Evolutionary conservation across 2,113 vertebrate species (phyloP).

Genomic region (Corythornis madagascariensis): DNA sequence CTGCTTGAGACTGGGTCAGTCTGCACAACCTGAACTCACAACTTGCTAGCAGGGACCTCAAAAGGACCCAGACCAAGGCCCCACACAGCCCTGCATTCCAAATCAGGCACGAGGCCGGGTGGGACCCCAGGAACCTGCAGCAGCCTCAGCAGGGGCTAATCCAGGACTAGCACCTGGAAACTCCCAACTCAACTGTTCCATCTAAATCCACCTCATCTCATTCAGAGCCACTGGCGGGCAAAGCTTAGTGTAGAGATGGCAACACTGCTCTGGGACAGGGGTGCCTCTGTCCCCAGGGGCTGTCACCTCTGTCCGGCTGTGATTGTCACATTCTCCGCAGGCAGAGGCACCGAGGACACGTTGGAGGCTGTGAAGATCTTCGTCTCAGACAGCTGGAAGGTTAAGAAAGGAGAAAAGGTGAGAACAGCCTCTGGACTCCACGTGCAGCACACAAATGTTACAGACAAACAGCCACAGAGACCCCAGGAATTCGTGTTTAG

Average conservation of each 20-base stretch:
- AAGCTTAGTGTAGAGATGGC: neutral
- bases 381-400: constrained; percentile 91
- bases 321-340: constrained; percentile 96
- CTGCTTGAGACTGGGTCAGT: neutral
- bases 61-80: neutral
- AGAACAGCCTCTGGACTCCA: neutral
- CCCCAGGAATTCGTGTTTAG: neutral
- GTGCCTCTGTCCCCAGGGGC: neutral
- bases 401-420: neutral
- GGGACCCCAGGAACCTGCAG: neutral
- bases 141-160: neutral
- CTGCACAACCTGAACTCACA: neutral
- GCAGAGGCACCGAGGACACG: constrained; percentile 88
- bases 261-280: neutral
- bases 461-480: neutral
- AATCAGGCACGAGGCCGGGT: neutral
- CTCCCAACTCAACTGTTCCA: neutral
- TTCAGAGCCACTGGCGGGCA: neutral
- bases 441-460: neutral
- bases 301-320: constrained; percentile 94
- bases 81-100: neutral
- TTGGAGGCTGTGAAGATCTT: constrained; percentile 99
- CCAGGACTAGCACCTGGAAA: neutral
- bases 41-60: neutral
- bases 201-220: neutral